Evolutionary conservation across 2,113 vertebrate species (phyloP).

Genomic region (Picathartes gymnocephalus): DNA sequence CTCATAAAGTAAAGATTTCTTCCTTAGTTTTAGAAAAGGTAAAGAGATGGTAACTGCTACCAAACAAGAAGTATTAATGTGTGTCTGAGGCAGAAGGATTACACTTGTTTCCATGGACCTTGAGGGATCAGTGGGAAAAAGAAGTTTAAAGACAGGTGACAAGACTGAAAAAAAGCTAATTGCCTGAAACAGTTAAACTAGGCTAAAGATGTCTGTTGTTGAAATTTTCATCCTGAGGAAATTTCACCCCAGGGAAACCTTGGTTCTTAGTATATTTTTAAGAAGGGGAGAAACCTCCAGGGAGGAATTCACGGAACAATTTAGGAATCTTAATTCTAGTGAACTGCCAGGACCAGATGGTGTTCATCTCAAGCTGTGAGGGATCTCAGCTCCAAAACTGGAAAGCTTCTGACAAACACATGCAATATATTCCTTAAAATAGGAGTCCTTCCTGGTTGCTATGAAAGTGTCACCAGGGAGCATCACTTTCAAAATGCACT

Average conservation of each 20-base stretch:
- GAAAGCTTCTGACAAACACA: slow-evolving; percentile 16
- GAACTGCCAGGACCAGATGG: slow-evolving; percentile 37
- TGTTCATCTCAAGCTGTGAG: not conserved
- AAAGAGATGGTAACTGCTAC: not conserved
- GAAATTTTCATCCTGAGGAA: not conserved
- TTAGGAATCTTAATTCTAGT: not conserved
- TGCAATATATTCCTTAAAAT: slow-evolving; percentile 4
- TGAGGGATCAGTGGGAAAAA: not conserved
- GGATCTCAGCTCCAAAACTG: slow-evolving; percentile 1
- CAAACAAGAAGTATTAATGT: not conserved
- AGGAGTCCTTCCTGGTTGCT: not conserved
- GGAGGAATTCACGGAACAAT: not conserved
- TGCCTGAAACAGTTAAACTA: not conserved
- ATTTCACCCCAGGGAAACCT: not conserved
- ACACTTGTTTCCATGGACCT: not conserved
- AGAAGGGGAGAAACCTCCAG: not conserved
- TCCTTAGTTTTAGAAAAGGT: not conserved
- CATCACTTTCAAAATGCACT: not conserved
- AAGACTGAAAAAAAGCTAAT: not conserved
- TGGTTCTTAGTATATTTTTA: not conserved
- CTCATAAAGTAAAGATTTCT: not conserved
- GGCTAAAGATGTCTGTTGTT: not conserved
- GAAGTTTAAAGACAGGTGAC: not conserved
- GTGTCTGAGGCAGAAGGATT: not conserved
- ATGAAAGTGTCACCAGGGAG: not conserved